Evolutionary conservation across 2,113 vertebrate species (phyloP), one percentile per base, ranked within the genome.

Genomic region (Agapornis roseicollis): DNA sequence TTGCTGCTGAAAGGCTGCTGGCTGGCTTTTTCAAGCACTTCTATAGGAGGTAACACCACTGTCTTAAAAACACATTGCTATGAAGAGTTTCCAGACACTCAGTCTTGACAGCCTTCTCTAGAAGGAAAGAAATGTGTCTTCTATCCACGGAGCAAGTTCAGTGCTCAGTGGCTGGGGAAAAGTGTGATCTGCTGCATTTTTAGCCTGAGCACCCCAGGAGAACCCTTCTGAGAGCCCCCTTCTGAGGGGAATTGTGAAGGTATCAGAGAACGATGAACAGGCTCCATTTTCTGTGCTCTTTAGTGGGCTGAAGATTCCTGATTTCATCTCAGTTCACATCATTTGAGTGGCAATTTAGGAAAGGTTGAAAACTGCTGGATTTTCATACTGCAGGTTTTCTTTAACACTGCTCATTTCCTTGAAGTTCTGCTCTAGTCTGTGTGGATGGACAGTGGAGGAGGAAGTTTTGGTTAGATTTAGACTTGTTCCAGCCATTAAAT

Each of bases 401-500:
- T 78, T 41, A 50, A 28, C 3, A 0, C 90, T 88, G 76, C 53
- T 58, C 3, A 10, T 64, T 80, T 77, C 50, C 72, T 50, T 58
- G 82, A 56, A 79, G 61, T 50, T 49, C 8, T 12, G 0, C 25
- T 69, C 28, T 55, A 28, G 5, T 25, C 27, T 63, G 13, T 33
- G 53, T 41, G 37, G 77, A 79, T 85, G 66, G 41, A 58, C 69
- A 53, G 65, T 13, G 1, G 84, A 80, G 74, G 55, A 92, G 56
- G 52, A 91, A 3, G 27, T 56, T 89, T 90, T 85, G 74, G 88
- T 97, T 96, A 72, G 92, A 91, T 88, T 94, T 89, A 94, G 74
- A 90, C 41, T 94, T 90, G 42, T 95, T 96, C 77, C 68, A 97
- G 85, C 27, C 53, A 92, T 37, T 39, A 96, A 95, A 95, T 93